phyloP scores from a whole-genome alignment of 1,140 invertebrate genomes.

The Mesaphorura yosii region DNA sequence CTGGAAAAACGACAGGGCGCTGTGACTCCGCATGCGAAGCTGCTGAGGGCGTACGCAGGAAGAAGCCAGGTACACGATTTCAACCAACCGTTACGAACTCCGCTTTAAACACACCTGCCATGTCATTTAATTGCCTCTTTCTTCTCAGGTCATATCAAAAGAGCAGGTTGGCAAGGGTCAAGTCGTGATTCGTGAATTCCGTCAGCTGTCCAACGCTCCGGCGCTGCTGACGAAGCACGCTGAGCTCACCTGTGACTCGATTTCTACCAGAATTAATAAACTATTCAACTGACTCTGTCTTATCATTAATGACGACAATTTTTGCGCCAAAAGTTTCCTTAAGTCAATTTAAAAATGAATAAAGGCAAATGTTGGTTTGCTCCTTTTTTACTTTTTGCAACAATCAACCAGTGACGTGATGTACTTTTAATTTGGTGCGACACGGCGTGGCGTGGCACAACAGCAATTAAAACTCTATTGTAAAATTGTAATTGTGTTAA shows the following conservation, averaged over 20 bases:
- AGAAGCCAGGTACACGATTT: constrained; percentile 15
- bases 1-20: constrained; percentile 16
- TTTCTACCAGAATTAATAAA: constrained; percentile 27
- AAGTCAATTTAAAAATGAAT: no score
- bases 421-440: no score
- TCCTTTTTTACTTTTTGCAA: no score
- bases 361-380: no score
- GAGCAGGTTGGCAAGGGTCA: constrained; percentile 22
- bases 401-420: no score
- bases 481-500: no score
- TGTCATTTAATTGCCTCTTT: neutral
- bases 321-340: no score
- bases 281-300: constrained; percentile 20
- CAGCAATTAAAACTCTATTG: no score
- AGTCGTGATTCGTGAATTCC: constrained; percentile 24
- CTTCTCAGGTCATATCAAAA: constrained; percentile 18
- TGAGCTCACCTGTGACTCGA: constrained; percentile 24
- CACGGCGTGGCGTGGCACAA: no score
- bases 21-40: constrained; percentile 15
- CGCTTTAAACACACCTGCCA: no score
- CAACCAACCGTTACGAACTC: no score
- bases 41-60: constrained; percentile 19
- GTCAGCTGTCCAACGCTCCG: constrained; percentile 17
- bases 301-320: no score
- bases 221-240: constrained; percentile 21